Evolutionary conservation across 2,113 vertebrate species (phyloP).

Genomic region (Hippopotamus amphibius): DNA sequence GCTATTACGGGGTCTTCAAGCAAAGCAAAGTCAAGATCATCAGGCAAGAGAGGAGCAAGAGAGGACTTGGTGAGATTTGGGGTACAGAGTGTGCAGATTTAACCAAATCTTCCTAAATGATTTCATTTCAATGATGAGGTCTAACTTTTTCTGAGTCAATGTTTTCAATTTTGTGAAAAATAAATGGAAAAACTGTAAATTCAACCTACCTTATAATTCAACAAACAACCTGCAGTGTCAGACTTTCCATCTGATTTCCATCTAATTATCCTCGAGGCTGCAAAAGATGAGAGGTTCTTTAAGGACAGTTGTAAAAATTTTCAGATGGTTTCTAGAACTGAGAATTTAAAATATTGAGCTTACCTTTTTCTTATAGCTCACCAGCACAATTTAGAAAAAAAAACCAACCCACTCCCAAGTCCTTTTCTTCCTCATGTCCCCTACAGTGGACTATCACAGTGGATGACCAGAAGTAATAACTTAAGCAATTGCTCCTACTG

Average conservation of each 20-base stretch:
- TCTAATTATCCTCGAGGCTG: constrained; percentile 46
- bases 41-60: neutral
- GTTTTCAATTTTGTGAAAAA: constrained; percentile 46
- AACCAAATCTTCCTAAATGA: neutral
- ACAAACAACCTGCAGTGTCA: constrained; percentile 20
- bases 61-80: neutral
- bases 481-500: neutral
- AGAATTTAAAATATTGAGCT: constrained; percentile 30
- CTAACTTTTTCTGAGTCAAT: constrained; percentile 12
- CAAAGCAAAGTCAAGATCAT: neutral
- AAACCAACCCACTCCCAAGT: neutral
- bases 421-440: neutral
- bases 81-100: neutral
- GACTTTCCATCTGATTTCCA: constrained; percentile 44
- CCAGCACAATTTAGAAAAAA: neutral
- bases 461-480: neutral
- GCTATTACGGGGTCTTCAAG: neutral
- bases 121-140: neutral
- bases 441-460: neutral
- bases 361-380: constrained; percentile 11
- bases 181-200: constrained; percentile 51
- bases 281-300: constrained; percentile 49
- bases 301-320: constrained; percentile 12
- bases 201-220: constrained; percentile 19
- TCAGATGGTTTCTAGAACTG: neutral